These are phyloP conservation scores for Lerema accius DNA, from an alignment of 1,140 invertebrate species.

Conservation along the genomic window DNA sequence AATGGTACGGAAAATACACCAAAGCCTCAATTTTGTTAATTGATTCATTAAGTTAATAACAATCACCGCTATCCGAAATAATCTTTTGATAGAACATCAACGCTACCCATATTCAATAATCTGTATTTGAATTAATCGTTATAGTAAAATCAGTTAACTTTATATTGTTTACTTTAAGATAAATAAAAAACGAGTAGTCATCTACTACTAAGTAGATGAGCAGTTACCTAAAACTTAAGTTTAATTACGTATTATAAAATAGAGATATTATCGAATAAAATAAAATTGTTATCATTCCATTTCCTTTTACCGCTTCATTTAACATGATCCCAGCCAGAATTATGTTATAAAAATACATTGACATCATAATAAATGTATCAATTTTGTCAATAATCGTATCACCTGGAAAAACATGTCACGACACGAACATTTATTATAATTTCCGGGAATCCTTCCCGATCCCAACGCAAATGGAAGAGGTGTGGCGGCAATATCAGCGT, in stretches of 20 bases:
- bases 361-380: slow-evolving; percentile 59
- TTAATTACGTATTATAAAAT: no score
- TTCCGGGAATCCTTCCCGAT: slow-evolving; percentile 42
- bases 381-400: slow-evolving; percentile 51
- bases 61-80: slow-evolving; percentile 15
- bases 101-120: neutral
- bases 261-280: no score
- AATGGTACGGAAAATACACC: slow-evolving; percentile 11
- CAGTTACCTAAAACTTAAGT: no score
- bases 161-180: no score
- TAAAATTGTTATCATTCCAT: neutral
- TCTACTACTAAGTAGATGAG: no score
- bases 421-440: slow-evolving; percentile 65
- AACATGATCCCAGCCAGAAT: neutral
- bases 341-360: slow-evolving; percentile 26
- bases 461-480: slow-evolving; percentile 30
- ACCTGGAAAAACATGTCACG: slow-evolving; percentile 59
- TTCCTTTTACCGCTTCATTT: neutral
- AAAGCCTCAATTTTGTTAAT: slow-evolving; percentile 15
- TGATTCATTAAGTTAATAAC: slow-evolving; percentile 19
- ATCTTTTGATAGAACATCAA: slow-evolving; percentile 8
- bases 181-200: no score
- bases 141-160: no score
- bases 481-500: slow-evolving; percentile 11
- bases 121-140: no score